These are phyloP conservation scores for Delichon dasypus DNA, from an alignment of 2,797 vertebrate species.

Conservation along the genomic window DNA sequence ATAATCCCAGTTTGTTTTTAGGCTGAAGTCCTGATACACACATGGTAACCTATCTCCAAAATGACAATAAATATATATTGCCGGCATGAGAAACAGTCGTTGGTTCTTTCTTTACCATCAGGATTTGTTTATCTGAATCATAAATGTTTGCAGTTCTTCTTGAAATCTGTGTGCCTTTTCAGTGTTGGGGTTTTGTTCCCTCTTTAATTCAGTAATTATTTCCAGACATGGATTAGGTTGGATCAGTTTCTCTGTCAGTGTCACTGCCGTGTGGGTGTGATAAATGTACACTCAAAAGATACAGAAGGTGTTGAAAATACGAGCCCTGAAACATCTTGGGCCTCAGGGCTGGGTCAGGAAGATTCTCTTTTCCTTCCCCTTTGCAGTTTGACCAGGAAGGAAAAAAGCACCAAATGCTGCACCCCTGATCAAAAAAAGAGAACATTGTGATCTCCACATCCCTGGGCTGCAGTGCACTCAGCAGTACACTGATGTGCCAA, in stretches of 20 bases:
- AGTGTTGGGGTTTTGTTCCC: accelerated
- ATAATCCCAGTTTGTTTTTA: neutral
- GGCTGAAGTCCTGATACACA: constrained; percentile 32
- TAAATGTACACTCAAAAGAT: neutral
- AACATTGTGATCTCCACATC: neutral
- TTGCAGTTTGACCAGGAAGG: neutral
- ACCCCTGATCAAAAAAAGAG: neutral
- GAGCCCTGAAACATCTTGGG: neutral
- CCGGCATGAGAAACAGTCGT: constrained; percentile 47
- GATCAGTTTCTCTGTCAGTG: neutral
- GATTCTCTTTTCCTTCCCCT: neutral
- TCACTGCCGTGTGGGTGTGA: neutral
- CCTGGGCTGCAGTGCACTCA: neutral
- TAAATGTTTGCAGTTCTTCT: neutral
- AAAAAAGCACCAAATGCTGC: neutral
- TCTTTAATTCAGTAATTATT: neutral
- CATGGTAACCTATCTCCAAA: constrained; percentile 62
- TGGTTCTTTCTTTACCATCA: neutral
- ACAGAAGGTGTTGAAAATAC: neutral
- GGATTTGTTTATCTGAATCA: neutral
- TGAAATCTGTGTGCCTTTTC: neutral
- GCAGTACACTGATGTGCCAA: too few relatives aligned
- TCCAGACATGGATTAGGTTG: neutral
- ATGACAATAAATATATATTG: constrained; percentile 71
- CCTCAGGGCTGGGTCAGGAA: neutral